Evolutionary conservation across 1,140 invertebrate species (phyloP), one percentile per base, ranked within the genome.

Genomic region (Aphidius gifuensis): DNA sequence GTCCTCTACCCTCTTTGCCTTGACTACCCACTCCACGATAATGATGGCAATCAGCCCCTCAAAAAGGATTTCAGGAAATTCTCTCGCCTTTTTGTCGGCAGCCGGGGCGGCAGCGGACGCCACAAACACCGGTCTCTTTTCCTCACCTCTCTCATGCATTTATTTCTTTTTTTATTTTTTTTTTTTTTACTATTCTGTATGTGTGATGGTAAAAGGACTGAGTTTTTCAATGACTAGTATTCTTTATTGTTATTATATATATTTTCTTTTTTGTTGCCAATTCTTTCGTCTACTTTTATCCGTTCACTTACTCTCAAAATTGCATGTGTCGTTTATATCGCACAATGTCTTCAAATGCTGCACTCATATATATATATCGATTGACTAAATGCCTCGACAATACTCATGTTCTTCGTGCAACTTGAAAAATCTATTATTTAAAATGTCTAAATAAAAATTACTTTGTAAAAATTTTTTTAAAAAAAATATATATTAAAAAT

Each of bases 41-140:
- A 81, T 80, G 77, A 80, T 79, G 78, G 79, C 80, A 80, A 81
- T 80, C 78, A 80, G 74, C 74, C 74, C 77, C 74, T 80, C 74
- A 78, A 75, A 81, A 80, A 81, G 77, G 78, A 81, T 80, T 80
- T 80, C 78, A 80, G 79, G 78, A 81, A 80, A 80, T 80, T 80
- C 78, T 80, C 78, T 80, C 79, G 77, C 77, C 78, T 80, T 81
- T 80, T 80, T 81, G 74, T 79, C 79, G 76, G 77, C 73, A 47
- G 66, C 71, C 73, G 68, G 71, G 66, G 68, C 59, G 61, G 71
- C 72, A 68, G 73, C 75, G 74, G 77, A 79, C 72, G 77, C 75
- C 72, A 77, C 80, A 80, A 81, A 81, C 78, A 79, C 74, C 73
- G 78, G 71, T 83, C 79, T 66, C 59, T 39, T 39, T 47, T 49